Percentiles rank a stretch among this genome's conserved stretches.
Evolutionary conservation across 2,797 vertebrate genomes (phyloP).

Genomic region (Bothrops alternatus): DNA sequence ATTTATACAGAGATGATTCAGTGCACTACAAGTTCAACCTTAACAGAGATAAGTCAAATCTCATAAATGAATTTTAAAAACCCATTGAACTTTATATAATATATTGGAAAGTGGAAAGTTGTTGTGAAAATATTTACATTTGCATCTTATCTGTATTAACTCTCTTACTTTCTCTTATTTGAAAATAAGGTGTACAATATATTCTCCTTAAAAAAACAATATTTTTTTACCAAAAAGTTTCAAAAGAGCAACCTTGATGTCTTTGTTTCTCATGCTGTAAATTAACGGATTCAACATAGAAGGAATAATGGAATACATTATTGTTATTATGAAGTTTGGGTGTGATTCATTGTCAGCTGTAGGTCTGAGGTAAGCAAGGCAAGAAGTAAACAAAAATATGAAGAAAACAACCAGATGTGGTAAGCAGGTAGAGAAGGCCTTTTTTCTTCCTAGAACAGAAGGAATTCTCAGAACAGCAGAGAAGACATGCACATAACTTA

Average conservation of each 20-base stretch:
- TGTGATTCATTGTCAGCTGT: accelerated
- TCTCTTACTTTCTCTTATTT: background rate
- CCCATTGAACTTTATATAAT: background rate
- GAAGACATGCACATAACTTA: background rate
- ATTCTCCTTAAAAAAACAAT: background rate
- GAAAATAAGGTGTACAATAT: background rate
- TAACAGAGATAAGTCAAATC: background rate
- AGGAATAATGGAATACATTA: background rate
- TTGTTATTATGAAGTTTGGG: background rate
- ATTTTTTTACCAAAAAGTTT: background rate
- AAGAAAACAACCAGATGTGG: background rate
- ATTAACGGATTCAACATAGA: background rate
- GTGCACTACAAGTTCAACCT: background rate
- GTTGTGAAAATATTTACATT: background rate
- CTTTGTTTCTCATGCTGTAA: background rate
- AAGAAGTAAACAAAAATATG: background rate
- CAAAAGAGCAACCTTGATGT: background rate
- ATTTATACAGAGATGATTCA: background rate
- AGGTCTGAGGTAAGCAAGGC: background rate
- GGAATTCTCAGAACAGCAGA: background rate
- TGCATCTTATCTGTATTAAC: background rate
- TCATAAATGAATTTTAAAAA: background rate
- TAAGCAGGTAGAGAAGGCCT: slow-evolving; percentile 3
- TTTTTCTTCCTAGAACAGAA: background rate
- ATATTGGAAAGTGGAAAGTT: background rate